Evolutionary conservation across 2,113 vertebrate genomes (phyloP).

Genomic region (Rana temporaria): DNA sequence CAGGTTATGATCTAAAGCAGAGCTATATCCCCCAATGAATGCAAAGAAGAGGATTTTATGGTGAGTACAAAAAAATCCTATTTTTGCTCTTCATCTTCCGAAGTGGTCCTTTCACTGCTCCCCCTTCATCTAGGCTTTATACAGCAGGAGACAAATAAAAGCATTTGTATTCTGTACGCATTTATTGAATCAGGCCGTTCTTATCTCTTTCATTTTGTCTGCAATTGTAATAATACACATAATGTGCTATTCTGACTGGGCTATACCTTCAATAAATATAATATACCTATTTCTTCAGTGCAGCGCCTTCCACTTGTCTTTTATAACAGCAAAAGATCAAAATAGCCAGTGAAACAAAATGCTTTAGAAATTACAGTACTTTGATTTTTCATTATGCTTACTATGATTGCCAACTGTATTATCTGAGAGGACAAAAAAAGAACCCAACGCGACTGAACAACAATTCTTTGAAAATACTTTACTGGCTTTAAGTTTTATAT

Average conservation of each 20-base stretch:
- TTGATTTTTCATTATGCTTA: conserved; percentile 33
- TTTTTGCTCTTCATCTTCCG: no score
- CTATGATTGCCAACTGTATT: conserved; percentile 31
- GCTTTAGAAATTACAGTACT: conserved; percentile 39
- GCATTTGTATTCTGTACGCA: conserved; percentile 36
- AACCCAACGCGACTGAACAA: neutral
- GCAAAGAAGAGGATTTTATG: no score
- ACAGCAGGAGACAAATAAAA: conserved; percentile 24
- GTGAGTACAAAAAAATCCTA: no score
- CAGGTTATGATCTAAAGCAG: no score
- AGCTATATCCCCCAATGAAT: no score
- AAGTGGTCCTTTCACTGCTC: neutral
- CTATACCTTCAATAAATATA: conserved; percentile 51
- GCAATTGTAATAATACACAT: conserved; percentile 42
- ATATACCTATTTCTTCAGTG: conserved; percentile 44
- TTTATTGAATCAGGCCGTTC: conserved; percentile 32
- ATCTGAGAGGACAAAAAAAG: conserved; percentile 2
- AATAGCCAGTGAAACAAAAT: conserved; percentile 43
- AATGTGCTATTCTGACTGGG: conserved; percentile 46
- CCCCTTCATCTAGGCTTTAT: conserved; percentile 13
- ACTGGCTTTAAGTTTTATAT: neutral
- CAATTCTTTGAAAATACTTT: neutral
- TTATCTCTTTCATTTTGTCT: conserved; percentile 54
- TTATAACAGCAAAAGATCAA: conserved; percentile 50
- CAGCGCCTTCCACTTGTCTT: conserved; percentile 53